Evolutionary conservation across 2,888 invertebrate species (phyloP).

Genomic region (Ectemnius cavifrons): DNA sequence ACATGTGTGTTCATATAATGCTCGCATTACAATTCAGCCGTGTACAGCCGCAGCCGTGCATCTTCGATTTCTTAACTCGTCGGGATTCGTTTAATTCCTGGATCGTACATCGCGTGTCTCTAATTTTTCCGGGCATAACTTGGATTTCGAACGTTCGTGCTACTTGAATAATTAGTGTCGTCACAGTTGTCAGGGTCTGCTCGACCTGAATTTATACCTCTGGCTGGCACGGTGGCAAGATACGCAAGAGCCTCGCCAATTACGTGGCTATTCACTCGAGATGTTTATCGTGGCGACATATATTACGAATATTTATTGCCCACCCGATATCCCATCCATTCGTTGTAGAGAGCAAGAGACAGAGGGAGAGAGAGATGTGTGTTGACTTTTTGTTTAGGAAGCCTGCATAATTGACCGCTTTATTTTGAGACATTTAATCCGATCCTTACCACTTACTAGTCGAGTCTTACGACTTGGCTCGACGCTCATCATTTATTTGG

Average conservation of each 20-base stretch:
- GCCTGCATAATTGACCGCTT: neutral
- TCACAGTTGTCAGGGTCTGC: slow-evolving; percentile 36
- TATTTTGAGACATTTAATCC: neutral
- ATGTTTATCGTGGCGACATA: neutral
- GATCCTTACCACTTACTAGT: no score
- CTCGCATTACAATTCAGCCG: neutral
- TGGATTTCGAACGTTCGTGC: no score
- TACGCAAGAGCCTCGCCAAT: neutral
- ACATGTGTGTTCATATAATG: slow-evolving; percentile 1
- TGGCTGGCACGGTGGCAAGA: neutral
- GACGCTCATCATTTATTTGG: neutral
- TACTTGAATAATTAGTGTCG: slow-evolving; percentile 33
- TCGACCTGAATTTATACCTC: neutral
- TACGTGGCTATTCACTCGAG: slow-evolving; percentile 5
- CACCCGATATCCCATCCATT: neutral
- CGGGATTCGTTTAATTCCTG: slow-evolving; percentile 42
- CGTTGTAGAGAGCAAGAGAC: neutral
- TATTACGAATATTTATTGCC: slow-evolving; percentile 7
- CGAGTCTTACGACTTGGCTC: no score
- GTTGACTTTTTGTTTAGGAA: neutral
- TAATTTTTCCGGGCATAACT: no score
- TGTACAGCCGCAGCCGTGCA: neutral
- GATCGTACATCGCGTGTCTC: neutral
- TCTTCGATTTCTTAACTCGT: slow-evolving; percentile 28
- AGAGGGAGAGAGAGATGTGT: neutral